Base-by-base conservation (phyloP, 2,113 vertebrate species). In the Agelaius tricolor region DNA sequence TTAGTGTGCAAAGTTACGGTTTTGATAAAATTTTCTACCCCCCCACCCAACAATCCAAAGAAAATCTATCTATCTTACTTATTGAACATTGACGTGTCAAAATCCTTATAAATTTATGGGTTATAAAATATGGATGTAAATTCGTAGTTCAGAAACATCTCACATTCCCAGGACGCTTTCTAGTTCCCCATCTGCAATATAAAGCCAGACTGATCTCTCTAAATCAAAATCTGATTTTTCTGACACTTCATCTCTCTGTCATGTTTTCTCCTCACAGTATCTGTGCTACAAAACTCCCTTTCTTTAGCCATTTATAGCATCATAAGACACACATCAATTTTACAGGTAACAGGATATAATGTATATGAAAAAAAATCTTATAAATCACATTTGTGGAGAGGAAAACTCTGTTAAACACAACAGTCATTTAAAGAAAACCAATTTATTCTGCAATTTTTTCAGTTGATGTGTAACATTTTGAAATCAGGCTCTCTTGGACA, bases 241-340 rank as follows among this genome's bases (percentile, higher is more conserved):
- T 96, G 89, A 87, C 89, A 94, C 62, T 94, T 95, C 59, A 80
- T 80, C 80, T 94, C 58, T 94, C 73, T 90, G 66, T 94, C 93
- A 85, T 41, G 41, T 67, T 62, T 66, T 62, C 62, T 95, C 5
- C 46, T 86, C 1, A 0, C 87, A 87, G 47, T 93, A 83, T 82
- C 74, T 93, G 67, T 75, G 33, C 67, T 91, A 66, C 74, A 94
- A 94, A 93, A 58, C 59, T 67, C 77, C 41, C 46, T 44, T 89
- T 82, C 79, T 91, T 85, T 93, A 84, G 78, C 74, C 54, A 66
- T 84, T 89, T 94, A 85, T 66, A 90, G 46, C 35, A 83, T 69
- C 68, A 77, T 10, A 92, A 55, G 75, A 85, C 18, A 91, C 59
- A 89, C 66, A 88, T 94, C 67, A 91, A 94, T 84, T 96, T 89